Percentiles rank a stretch among this genome's conserved stretches.
These are phyloP conservation scores for Chloropsis hardwickii DNA, from an alignment of 2,113 vertebrate species.

Conservation along the genomic window DNA sequence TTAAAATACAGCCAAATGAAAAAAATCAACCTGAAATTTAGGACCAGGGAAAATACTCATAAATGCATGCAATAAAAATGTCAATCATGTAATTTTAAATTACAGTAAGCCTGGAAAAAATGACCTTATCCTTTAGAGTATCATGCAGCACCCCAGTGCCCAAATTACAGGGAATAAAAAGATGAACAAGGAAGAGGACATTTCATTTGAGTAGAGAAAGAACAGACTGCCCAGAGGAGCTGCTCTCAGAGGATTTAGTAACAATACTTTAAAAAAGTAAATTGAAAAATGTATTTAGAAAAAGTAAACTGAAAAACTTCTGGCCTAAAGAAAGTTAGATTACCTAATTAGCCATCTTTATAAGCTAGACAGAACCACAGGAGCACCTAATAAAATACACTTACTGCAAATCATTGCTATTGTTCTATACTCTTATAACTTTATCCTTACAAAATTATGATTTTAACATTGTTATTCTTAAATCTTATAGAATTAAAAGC, in stretches of 20 bases:
- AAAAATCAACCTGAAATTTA: background rate
- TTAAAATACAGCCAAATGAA: background rate
- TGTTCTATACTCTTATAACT: background rate
- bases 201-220: background rate
- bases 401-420: background rate
- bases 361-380: background rate
- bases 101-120: background rate
- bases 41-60: background rate
- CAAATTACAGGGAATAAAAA: background rate
- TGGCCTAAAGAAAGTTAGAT: background rate
- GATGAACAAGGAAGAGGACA: background rate
- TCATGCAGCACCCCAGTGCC: background rate
- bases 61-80: background rate
- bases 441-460: background rate
- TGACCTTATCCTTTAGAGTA: background rate
- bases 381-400: background rate
- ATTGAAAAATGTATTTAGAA: background rate
- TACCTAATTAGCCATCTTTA: background rate
- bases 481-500: background rate
- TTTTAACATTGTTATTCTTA: background rate
- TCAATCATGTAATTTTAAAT: background rate
- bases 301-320: background rate
- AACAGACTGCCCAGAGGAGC: background rate
- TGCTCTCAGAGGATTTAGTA: background rate
- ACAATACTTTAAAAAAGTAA: background rate